Percentiles rank a stretch among this genome's conserved stretches.
Evolutionary conservation across 2,113 vertebrate species (phyloP).

Genomic region (Polyodon spathula): DNA sequence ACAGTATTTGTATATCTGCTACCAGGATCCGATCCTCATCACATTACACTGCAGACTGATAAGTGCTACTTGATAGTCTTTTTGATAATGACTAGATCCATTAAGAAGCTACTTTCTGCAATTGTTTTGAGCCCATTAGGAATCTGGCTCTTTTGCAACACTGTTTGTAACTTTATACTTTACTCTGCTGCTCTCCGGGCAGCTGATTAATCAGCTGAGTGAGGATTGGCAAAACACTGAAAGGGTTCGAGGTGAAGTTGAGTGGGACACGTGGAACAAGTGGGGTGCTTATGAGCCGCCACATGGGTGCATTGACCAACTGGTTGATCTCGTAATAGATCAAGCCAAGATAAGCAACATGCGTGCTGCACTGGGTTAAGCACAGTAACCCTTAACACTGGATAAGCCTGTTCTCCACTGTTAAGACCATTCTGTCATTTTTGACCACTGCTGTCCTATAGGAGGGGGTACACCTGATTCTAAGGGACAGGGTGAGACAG

Average conservation of each 20-base stretch:
- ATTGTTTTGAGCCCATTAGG: not conserved
- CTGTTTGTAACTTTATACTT: conserved; percentile 6
- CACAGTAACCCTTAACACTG: too few relatives aligned
- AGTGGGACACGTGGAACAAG: conserved; percentile 5
- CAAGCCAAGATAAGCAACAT: too few relatives aligned
- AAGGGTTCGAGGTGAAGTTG: not conserved
- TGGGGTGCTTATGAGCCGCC: conserved; percentile 6
- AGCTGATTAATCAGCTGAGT: not conserved
- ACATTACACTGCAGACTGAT: not conserved
- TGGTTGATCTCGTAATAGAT: too few relatives aligned
- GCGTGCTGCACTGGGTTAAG: too few relatives aligned
- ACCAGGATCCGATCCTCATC: not conserved
- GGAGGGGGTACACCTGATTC: too few relatives aligned
- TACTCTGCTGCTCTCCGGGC: not conserved
- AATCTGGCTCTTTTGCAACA: conserved; percentile 1
- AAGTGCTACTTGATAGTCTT: conserved; percentile 6
- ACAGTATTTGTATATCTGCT: conserved; percentile 1
- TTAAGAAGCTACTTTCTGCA: conserved; percentile 3
- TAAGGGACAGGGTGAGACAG: too few relatives aligned
- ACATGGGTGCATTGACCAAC: not conserved
- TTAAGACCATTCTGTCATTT: too few relatives aligned
- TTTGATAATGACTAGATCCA: not conserved
- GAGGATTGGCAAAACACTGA: conserved; percentile 13
- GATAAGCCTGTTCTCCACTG: too few relatives aligned
- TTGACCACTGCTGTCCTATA: too few relatives aligned